Conservation (phyloP, 2,797 vertebrate species). For the Sciaenops ocellatus region DNA sequence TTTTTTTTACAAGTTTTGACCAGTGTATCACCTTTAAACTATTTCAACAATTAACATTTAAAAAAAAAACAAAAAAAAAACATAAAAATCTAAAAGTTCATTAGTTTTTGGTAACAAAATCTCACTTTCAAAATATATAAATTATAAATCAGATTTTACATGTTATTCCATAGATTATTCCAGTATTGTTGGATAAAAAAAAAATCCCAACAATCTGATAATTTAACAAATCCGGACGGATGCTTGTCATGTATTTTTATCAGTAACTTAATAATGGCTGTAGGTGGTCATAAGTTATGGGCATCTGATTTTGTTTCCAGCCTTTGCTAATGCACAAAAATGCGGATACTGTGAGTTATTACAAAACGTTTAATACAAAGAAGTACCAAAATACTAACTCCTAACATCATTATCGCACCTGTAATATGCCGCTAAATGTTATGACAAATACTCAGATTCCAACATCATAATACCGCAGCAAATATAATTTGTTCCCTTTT, state of each 20-base stretch:
- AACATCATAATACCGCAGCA: not conserved
- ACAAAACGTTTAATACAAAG: not conserved
- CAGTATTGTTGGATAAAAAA: not conserved
- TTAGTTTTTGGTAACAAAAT: not conserved
- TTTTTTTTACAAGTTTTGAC: not conserved
- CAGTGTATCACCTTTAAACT: not conserved
- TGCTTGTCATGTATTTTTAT: not conserved
- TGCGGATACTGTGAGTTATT: not conserved
- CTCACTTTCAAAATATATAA: not conserved
- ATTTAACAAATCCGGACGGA: not conserved
- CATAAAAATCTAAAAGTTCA: not conserved
- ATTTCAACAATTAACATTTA: not conserved
- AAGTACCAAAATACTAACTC: slow-evolving; percentile 10
- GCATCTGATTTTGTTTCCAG: not conserved
- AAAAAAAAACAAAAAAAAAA: not conserved
- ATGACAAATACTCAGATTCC: not conserved
- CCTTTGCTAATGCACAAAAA: not conserved
- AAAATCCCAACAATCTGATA: not conserved
- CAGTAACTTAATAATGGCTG: not conserved
- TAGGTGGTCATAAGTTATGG: not conserved
- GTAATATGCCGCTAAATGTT: not conserved
- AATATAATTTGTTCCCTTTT: slow-evolving; percentile 18
- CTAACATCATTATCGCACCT: not conserved
- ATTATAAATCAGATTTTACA: slow-evolving; percentile 5
- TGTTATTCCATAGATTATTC: not conserved